Percentiles rank a stretch among this genome's conserved stretches.
Conservation (phyloP, 2,888 invertebrate genomes). For the Mayetiola destructor region DNA sequence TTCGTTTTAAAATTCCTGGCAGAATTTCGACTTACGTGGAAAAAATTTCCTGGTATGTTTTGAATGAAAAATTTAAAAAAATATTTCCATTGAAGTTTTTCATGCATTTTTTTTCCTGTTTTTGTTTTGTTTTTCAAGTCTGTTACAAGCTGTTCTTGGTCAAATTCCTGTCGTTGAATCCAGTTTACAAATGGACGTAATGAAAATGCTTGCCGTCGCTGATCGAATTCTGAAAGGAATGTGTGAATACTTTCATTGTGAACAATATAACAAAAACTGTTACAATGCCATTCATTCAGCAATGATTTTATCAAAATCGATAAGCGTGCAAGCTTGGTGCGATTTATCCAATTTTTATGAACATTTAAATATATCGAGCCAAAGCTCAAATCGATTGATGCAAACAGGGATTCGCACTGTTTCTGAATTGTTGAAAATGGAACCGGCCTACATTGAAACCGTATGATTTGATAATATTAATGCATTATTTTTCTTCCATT, state of each 20-base stretch:
- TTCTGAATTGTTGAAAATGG: slow-evolving; percentile 44
- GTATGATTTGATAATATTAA: slow-evolving; percentile 28
- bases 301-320: slow-evolving; percentile 49
- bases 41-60: slow-evolving; percentile 58
- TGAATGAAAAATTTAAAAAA: not conserved
- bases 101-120: not conserved
- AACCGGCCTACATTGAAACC: slow-evolving; percentile 60
- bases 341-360: slow-evolving; percentile 51
- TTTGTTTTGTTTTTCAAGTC: slow-evolving; percentile 32
- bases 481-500: not conserved
- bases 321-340: slow-evolving; percentile 57
- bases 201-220: slow-evolving; percentile 51
- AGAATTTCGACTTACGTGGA: slow-evolving; percentile 37
- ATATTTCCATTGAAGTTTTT: not conserved
- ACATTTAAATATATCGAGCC: slow-evolving; percentile 47
- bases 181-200: slow-evolving; percentile 52
- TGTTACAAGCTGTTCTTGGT: slow-evolving; percentile 62
- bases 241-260: slow-evolving; percentile 39
- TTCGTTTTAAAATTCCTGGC: slow-evolving; percentile 47
- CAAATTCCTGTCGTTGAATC: slow-evolving; percentile 52
- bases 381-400: slow-evolving; percentile 51
- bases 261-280: slow-evolving; percentile 27
- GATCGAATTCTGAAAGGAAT: slow-evolving; percentile 56
- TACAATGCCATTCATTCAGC: slow-evolving; percentile 45
- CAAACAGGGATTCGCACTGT: slow-evolving; percentile 53